A percentile compares a stretch with the other conserved stretches of the same genome.
phyloP scores from a whole-genome alignment of 2,797 vertebrate genomes.

The Thalassophryne amazonica region DNA sequence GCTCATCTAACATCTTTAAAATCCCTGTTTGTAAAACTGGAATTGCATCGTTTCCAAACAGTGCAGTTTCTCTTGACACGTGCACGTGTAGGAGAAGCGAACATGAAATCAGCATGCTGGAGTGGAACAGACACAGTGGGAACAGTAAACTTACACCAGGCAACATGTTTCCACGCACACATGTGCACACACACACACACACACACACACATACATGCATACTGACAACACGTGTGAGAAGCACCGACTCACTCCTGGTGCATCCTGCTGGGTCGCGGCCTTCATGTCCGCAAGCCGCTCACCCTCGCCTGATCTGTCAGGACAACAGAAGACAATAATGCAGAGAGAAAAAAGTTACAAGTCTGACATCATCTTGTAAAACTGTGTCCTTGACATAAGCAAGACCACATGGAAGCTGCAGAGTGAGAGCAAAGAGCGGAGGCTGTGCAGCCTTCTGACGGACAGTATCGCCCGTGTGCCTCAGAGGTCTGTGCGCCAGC shows the following conservation, averaged over 20 bases:
- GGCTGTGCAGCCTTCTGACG: too few species aligned
- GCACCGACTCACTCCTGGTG: slow-evolving; percentile 47
- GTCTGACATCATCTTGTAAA: slow-evolving; percentile 3
- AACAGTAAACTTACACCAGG: background rate
- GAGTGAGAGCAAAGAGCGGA: background rate
- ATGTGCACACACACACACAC: background rate
- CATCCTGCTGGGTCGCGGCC: slow-evolving; percentile 26
- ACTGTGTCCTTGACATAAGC: background rate
- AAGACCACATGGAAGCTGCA: background rate
- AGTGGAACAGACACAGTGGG: slow-evolving; percentile 1
- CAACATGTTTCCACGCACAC: background rate
- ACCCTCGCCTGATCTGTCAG: slow-evolving; percentile 31
- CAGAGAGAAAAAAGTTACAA: slow-evolving; percentile 11
- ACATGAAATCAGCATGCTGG: slow-evolving; percentile 2
- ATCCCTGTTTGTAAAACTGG: too few species aligned
- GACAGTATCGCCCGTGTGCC: too few species aligned
- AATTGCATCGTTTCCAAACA: too few species aligned
- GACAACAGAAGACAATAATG: slow-evolving; percentile 13
- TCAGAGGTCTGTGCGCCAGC: too few species aligned
- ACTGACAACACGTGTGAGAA: slow-evolving; percentile 16
- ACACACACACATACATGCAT: background rate
- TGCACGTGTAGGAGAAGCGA: too few species aligned
- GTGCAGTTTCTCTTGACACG: too few species aligned
- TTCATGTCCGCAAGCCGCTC: slow-evolving; percentile 24
- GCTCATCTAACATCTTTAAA: too few species aligned